Conservation (phyloP, 2,888 invertebrate species). For the Cerastoderma edule region DNA sequence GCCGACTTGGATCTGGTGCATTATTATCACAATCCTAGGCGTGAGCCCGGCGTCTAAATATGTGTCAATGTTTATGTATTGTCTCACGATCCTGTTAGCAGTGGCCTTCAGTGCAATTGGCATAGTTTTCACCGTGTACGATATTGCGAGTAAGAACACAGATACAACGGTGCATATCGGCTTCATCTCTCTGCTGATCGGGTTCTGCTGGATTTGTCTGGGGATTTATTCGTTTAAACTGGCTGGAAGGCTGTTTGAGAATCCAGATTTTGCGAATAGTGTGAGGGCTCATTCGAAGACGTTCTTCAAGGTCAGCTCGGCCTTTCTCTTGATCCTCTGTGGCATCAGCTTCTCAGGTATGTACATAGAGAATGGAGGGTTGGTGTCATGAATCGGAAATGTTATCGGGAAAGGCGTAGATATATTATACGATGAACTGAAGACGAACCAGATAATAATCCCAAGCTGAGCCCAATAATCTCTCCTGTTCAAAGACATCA, state of each 20-base stretch:
- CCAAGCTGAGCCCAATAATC: too few species aligned
- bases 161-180: slow-evolving; percentile 81
- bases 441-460: too few species aligned
- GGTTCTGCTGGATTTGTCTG: slow-evolving; percentile 82
- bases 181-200: slow-evolving; percentile 79
- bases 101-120: slow-evolving; percentile 76
- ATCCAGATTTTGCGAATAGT: slow-evolving; percentile 82
- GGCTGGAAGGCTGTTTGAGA: slow-evolving; percentile 82
- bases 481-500: too few species aligned
- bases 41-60: slow-evolving; percentile 63
- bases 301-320: slow-evolving; percentile 83
- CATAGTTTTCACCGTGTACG: slow-evolving; percentile 78
- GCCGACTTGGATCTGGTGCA: slow-evolving; percentile 81
- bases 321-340: slow-evolving; percentile 77
- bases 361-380: not conserved
- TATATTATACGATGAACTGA: too few species aligned
- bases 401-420: too few species aligned
- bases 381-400: too few species aligned
- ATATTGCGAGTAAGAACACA: slow-evolving; percentile 79
- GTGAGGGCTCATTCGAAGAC: slow-evolving; percentile 84
- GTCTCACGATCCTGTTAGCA: slow-evolving; percentile 76
- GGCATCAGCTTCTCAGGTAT: slow-evolving; percentile 69
- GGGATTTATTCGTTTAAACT: slow-evolving; percentile 84
- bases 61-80: slow-evolving; percentile 67
- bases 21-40: slow-evolving; percentile 79